phyloP scores from a whole-genome alignment of 2,113 vertebrate species.

The Perognathus longimembris region DNA sequence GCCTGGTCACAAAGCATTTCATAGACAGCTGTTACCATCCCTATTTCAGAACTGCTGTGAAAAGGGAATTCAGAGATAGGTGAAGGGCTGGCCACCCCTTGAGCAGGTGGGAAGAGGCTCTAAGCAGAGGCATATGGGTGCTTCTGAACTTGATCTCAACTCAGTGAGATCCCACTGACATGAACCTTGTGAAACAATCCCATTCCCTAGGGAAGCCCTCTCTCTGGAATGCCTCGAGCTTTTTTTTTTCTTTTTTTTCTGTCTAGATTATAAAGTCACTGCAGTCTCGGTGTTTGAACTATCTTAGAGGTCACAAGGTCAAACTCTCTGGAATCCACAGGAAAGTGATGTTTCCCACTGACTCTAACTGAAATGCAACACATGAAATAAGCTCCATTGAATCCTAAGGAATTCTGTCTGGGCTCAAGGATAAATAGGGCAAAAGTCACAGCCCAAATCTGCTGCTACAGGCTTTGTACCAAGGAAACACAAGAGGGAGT shows the following conservation, averaged over 20 bases:
- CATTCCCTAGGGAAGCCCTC: not conserved
- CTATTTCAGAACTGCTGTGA: constrained; percentile 66
- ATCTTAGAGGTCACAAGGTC: not conserved
- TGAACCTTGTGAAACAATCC: not conserved
- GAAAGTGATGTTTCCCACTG: constrained; percentile 32
- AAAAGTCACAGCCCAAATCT: constrained; percentile 39
- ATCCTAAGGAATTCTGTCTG: constrained; percentile 60
- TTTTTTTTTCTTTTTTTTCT: not conserved
- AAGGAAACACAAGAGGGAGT: not conserved
- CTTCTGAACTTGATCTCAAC: not conserved
- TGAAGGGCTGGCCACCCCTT: not conserved
- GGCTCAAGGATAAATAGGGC: constrained; percentile 13
- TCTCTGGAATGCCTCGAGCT: not conserved
- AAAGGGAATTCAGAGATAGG: constrained; percentile 69
- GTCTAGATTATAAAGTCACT: constrained; percentile 30
- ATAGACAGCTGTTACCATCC: constrained; percentile 73
- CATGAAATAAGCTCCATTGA: constrained; percentile 32
- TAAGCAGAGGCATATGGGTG: too few species aligned
- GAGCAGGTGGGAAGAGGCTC: constrained; percentile 39
- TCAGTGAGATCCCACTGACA: not conserved
- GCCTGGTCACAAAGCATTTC: constrained; percentile 63
- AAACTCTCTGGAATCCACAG: not conserved
- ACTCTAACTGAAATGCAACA: not conserved
- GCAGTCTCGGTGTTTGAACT: not conserved
- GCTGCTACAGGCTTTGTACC: not conserved